Evolutionary conservation across 2,888 invertebrate species (phyloP).

Genomic region (Mythimna pallens): DNA sequence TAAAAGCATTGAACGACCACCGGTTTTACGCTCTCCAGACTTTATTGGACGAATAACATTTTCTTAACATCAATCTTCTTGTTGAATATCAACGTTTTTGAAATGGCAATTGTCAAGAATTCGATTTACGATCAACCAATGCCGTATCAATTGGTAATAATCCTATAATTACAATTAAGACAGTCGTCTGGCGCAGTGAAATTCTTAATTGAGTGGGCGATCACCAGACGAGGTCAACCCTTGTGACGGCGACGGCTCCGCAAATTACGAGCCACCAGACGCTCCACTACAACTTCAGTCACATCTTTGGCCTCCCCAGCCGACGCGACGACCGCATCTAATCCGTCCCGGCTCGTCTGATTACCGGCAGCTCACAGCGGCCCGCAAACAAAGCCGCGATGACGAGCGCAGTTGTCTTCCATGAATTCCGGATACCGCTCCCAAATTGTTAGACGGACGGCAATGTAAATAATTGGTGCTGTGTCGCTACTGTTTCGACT

Average conservation of each 20-base stretch:
- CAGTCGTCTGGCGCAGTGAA: constrained; percentile 65
- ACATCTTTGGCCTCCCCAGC: constrained; percentile 60
- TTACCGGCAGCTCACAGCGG: constrained; percentile 77
- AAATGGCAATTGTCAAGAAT: constrained; percentile 6
- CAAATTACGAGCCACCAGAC: constrained; percentile 84
- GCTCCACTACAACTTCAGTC: constrained; percentile 80
- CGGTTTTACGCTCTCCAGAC: constrained; percentile 73
- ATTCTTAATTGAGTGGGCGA: constrained; percentile 69
- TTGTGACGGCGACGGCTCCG: constrained; percentile 74
- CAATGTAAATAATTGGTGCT: constrained; percentile 80
- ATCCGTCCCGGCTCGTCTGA: constrained; percentile 72
- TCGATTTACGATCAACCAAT: constrained; percentile 23
- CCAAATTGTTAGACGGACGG: constrained; percentile 75
- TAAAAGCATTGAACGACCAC: constrained; percentile 70
- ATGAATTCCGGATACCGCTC: constrained; percentile 78
- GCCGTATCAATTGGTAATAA: constrained; percentile 37
- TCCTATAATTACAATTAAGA: constrained; percentile 63
- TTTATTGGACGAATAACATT: constrained; percentile 69
- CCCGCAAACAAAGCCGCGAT: constrained; percentile 83
- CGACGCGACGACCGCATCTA: constrained; percentile 60
- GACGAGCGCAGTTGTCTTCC: constrained; percentile 81
- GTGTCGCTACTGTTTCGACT: constrained; percentile 58
- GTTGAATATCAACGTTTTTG: constrained; percentile 11
- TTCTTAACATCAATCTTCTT: constrained; percentile 45
- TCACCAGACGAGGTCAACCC: constrained; percentile 78